Conservation (phyloP, 2,113 vertebrate species). For the Oreochromis spilurus region DNA sequence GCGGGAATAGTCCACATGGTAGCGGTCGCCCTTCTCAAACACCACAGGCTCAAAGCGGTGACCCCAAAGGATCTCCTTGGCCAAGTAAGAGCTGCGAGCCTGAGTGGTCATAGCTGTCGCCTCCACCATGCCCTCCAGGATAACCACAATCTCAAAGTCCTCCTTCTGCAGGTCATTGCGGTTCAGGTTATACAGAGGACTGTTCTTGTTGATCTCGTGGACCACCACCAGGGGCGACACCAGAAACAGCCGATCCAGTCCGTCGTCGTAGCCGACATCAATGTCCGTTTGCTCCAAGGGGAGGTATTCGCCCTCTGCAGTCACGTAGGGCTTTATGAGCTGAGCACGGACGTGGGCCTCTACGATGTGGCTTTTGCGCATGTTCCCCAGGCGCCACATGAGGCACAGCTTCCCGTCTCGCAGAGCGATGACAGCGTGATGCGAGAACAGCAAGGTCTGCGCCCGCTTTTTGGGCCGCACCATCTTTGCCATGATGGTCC, state of each 20-base stretch:
- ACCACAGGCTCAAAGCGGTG: constrained; percentile 92
- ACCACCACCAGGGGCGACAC: constrained; percentile 69
- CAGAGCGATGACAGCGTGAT: constrained; percentile 84
- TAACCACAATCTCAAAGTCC: constrained; percentile 94
- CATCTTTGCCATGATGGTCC: constrained; percentile 97
- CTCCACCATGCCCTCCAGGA: constrained; percentile 95
- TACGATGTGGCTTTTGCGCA: constrained; percentile 94
- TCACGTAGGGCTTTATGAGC: constrained; percentile 88
- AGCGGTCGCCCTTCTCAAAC: constrained; percentile 89
- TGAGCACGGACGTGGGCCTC: constrained; percentile 94
- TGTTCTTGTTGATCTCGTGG: constrained; percentile 70
- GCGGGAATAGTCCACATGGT: constrained; percentile 90
- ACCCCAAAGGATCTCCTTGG: constrained; percentile 93
- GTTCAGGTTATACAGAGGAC: constrained; percentile 75
- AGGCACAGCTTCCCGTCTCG: constrained; percentile 90
- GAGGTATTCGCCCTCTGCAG: constrained; percentile 91
- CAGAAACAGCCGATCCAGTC: constrained; percentile 69
- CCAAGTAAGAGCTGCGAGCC: constrained; percentile 91
- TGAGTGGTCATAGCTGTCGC: constrained; percentile 96
- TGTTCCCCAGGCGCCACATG: constrained; percentile 92
- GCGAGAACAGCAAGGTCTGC: constrained; percentile 90
- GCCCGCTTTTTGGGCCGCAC: constrained; percentile 91
- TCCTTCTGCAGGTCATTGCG: constrained; percentile 81
- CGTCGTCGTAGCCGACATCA: constrained; percentile 70
- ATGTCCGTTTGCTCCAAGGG: constrained; percentile 71